These are phyloP conservation scores for Adelosebastes latens DNA, from an alignment of 2,797 vertebrate species.

Conservation along the genomic window DNA sequence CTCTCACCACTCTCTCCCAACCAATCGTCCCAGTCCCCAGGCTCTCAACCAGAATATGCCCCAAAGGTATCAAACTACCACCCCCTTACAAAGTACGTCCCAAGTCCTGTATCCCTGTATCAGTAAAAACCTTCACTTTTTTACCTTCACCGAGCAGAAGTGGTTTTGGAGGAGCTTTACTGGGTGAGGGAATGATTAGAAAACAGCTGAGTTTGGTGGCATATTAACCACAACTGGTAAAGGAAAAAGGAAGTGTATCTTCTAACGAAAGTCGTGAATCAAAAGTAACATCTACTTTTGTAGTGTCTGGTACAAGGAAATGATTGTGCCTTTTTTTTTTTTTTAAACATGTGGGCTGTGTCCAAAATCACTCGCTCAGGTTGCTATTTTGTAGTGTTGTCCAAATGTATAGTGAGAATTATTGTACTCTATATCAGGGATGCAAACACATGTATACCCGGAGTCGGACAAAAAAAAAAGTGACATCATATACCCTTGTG, in stretches of 20 bases:
- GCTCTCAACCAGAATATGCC: constrained; percentile 38
- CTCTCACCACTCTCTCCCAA: constrained; percentile 77
- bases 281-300: constrained; percentile 18
- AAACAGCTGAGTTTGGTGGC: constrained; percentile 4
- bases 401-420: not conserved
- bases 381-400: not conserved
- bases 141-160: not conserved
- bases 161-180: constrained; percentile 21
- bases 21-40: constrained; percentile 68
- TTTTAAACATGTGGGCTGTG: not conserved
- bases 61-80: constrained; percentile 17
- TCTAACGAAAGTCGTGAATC: not conserved
- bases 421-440: not conserved
- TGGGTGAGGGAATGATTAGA: constrained; percentile 18
- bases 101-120: not conserved
- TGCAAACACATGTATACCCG: too few species aligned
- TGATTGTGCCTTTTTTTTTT: not conserved
- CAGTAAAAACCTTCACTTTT: constrained; percentile 21
- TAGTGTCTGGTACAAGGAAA: constrained; percentile 1
- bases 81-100: constrained; percentile 17
- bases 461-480: too few species aligned
- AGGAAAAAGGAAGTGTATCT: not conserved
- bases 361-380: not conserved
- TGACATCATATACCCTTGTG: too few species aligned
- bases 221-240: not conserved